These are phyloP conservation scores for Tetraodon nigroviridis DNA, from an alignment of 2,113 vertebrate species.

Conservation along the genomic window DNA sequence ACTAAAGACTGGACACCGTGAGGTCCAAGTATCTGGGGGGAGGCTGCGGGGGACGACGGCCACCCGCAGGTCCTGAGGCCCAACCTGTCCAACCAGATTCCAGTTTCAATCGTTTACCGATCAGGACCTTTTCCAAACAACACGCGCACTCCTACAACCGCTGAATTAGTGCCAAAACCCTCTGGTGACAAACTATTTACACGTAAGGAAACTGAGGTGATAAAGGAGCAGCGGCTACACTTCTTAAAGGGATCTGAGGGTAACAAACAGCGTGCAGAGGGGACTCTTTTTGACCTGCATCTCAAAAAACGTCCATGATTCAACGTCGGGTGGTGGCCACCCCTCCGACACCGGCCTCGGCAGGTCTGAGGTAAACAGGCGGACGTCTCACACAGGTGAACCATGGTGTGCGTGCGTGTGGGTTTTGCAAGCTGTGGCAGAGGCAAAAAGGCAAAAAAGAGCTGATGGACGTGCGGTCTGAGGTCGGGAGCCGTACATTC, in stretches of 20 bases:
- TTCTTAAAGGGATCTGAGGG: background rate
- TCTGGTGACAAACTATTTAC: slow-evolving; percentile 43
- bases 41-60: background rate
- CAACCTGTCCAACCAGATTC: slow-evolving; percentile 12
- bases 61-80: background rate
- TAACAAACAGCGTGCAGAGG: no score
- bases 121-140: no score
- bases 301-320: no score
- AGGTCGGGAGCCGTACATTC: slow-evolving; percentile 75
- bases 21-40: slow-evolving; percentile 41
- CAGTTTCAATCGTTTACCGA: slow-evolving; percentile 26
- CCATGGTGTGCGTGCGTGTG: slow-evolving; percentile 27
- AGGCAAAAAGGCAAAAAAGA: slow-evolving; percentile 49
- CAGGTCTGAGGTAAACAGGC: slow-evolving; percentile 66
- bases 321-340: no score
- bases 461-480: slow-evolving; percentile 44
- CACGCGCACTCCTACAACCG: background rate
- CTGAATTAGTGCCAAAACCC: background rate
- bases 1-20: slow-evolving; percentile 42
- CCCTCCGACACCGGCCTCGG: slow-evolving; percentile 30
- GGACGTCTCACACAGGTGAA: slow-evolving; percentile 30
- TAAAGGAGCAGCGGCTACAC: slow-evolving; percentile 42
- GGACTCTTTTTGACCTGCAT: no score
- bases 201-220: background rate
- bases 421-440: slow-evolving; percentile 48